Evolutionary conservation across 2,797 vertebrate species (phyloP), one percentile per base, ranked within the genome.

Genomic region (Thripadectes ignobilis): DNA sequence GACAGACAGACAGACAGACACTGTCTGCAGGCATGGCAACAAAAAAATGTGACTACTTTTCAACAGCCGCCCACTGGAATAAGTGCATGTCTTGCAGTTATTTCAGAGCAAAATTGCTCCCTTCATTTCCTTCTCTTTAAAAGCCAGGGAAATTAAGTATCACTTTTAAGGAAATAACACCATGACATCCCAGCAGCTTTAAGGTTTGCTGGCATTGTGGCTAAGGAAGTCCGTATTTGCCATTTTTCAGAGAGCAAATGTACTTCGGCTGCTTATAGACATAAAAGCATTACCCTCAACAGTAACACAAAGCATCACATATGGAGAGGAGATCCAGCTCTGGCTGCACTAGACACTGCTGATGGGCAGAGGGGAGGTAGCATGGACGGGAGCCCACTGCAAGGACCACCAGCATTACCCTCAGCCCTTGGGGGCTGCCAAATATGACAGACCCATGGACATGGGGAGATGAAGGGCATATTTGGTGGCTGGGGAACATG

Each of bases 1-100:
- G 91, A 96, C 91, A 90, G 90, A 96, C 38, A 39, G 38, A 39
- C 91, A 92, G 93, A 94, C 88, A 92, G 85, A 86, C 85, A 38
- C 58, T 78, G 92, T 94, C 91, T 96, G 91, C 91, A 93, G 95
- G 87, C 92, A 91, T 91, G 79, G 95, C 76, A 94, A 96, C 92
- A 94, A 78, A 85, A 74, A 95, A 91, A 91, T 91, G 79, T 52
- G 77, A 91, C 79, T 91, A 41, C 82, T 92, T 94, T 85, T 90
- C 79, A 92, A 58, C 76, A 94, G 89, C 85, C 21, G 0, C 83
- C 85, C 79, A 76, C 85, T 88, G 87, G 82, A 94, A 48, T 92
- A 92, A 97, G 66, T 82, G 92, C 62, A 39, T 8, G 46, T 79
- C 87, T 94, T 92, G 62, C 72, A 93, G 88, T 88, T 85, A 91